A percentile compares a stretch with the other conserved stretches of the same genome.
phyloP scores from a whole-genome alignment of 30 jellyfish, hydroid and myxozoan genomes.

The Turritopsis dohrnii region DNA sequence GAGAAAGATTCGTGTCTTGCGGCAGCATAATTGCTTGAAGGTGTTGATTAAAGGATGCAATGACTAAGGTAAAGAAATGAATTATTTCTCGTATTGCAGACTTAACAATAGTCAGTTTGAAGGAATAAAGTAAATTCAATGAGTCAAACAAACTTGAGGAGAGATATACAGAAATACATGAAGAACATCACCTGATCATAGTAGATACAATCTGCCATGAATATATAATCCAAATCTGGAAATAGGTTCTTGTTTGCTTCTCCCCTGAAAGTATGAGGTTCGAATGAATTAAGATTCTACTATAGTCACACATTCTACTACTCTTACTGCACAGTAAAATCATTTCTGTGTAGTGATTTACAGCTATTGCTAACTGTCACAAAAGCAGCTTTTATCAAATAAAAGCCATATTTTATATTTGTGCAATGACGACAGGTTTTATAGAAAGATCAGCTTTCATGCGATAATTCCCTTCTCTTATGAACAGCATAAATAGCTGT shows the following conservation, averaged over 20 bases:
- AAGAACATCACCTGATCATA: conserved; percentile 43
- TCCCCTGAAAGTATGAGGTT: background rate
- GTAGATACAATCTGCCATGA: conserved; percentile 64
- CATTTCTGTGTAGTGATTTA: background rate
- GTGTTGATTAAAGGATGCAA: conserved; percentile 48
- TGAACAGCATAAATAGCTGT: background rate
- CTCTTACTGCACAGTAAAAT: background rate
- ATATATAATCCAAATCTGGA: conserved; percentile 32
- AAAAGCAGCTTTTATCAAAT: no score
- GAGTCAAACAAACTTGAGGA: no score
- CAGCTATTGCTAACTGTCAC: no score
- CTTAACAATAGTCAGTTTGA: no score
- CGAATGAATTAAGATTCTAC: background rate
- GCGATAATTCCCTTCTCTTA: background rate
- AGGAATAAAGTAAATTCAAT: no score
- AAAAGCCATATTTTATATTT: no score
- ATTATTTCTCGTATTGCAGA: no score
- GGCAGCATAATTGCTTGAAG: conserved; percentile 32
- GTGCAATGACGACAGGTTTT: no score
- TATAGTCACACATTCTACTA: background rate
- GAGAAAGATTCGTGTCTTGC: conserved; percentile 32
- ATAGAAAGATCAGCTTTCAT: no score
- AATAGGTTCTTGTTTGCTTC: background rate
- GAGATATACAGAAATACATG: no score
- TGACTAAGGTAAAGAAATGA: conserved; percentile 24